Evolutionary conservation across 2,797 vertebrate genomes (phyloP).

Genomic region (Helostoma temminkii): DNA sequence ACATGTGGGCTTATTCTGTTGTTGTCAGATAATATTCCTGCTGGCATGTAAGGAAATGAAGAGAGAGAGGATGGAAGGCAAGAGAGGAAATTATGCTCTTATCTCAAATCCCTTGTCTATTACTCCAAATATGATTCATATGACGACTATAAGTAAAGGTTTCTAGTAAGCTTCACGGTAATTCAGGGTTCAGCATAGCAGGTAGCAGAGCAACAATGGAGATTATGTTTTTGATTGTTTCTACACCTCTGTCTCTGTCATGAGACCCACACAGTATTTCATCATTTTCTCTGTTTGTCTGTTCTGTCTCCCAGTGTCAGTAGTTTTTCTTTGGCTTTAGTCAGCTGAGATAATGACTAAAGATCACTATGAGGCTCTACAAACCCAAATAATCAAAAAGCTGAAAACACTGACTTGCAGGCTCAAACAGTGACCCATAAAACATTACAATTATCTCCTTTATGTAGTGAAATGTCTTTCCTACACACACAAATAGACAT

Average conservation of each 20-base stretch:
- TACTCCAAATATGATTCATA: conserved; percentile 51
- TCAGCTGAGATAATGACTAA: conserved; percentile 16
- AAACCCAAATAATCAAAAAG: conserved; percentile 26
- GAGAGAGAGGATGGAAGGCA: conserved; percentile 26
- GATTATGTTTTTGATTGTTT: conserved; percentile 29
- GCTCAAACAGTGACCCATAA: conserved; percentile 18
- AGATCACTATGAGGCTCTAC: conserved; percentile 37
- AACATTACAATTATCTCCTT: conserved; percentile 14
- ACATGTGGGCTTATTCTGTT: conserved; percentile 11
- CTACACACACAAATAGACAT: background rate
- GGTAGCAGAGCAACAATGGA: conserved; percentile 15
- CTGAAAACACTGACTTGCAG: conserved; percentile 35
- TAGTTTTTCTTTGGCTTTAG: conserved; percentile 6
- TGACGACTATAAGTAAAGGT: conserved; percentile 29
- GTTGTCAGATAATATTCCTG: conserved; percentile 40
- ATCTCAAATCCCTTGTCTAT: conserved; percentile 55
- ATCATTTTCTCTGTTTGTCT: background rate
- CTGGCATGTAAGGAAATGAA: conserved; percentile 41
- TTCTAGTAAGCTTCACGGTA: conserved; percentile 44
- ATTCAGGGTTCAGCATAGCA: conserved; percentile 21
- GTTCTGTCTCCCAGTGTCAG: background rate
- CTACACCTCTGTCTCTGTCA: conserved; percentile 13
- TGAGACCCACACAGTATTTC: conserved; percentile 13
- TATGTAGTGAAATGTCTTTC: conserved; percentile 11
- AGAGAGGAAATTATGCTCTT: conserved; percentile 52